Conservation (phyloP, 2,797 vertebrate genomes). For the Hoplostethus mediterraneus region DNA sequence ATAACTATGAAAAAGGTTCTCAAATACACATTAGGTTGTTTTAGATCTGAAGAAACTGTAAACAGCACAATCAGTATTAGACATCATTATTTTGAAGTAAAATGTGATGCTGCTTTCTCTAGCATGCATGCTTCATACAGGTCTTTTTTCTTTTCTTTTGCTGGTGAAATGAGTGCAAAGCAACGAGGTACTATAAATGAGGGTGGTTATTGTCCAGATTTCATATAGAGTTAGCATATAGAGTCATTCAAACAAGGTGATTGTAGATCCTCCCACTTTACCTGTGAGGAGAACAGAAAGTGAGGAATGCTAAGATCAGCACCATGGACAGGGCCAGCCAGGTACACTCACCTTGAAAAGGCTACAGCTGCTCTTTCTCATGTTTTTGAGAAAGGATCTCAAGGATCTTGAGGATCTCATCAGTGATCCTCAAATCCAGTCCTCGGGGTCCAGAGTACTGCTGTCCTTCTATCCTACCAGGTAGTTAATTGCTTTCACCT, state of each 20-base stretch:
- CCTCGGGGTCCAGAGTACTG: too few species aligned
- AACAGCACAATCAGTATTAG: not conserved
- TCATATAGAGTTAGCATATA: too few species aligned
- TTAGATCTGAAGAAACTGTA: not conserved
- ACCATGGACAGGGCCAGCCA: conserved; percentile 77
- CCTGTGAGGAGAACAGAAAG: conserved; percentile 33
- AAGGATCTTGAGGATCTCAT: too few species aligned
- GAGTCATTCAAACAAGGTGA: not conserved
- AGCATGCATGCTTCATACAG: not conserved
- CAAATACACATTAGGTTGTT: not conserved
- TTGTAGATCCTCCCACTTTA: not conserved
- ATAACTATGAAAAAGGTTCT: not conserved
- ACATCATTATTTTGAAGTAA: not conserved
- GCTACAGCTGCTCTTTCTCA: not conserved
- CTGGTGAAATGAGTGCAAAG: too few species aligned
- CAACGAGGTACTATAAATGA: too few species aligned
- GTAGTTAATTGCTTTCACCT: too few species aligned
- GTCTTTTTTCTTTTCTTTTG: too few species aligned
- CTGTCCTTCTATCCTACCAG: too few species aligned
- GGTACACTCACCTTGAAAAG: conserved; percentile 63
- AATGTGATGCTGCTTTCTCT: not conserved
- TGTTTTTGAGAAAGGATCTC: too few species aligned
- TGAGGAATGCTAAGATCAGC: conserved; percentile 56
- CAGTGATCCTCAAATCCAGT: not conserved
- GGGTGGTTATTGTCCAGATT: too few species aligned